These are phyloP conservation scores for Ophthalmolycus amberensis DNA, from an alignment of 2,113 vertebrate species.

Conservation along the genomic window DNA sequence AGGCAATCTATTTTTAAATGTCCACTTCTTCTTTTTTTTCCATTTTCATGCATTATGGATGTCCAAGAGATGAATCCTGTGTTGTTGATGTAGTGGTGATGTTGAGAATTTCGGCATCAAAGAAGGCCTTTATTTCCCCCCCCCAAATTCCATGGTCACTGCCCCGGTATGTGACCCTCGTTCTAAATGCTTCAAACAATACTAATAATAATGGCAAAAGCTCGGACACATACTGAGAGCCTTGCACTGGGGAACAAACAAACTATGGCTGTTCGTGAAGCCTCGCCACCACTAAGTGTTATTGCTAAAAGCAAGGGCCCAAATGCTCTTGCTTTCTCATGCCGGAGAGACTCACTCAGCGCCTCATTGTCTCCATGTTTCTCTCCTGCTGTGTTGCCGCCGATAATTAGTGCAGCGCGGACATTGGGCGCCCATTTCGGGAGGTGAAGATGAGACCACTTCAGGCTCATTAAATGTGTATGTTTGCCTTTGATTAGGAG, in stretches of 20 bases:
- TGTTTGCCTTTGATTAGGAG: slow-evolving; percentile 77
- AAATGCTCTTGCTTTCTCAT: slow-evolving; percentile 23
- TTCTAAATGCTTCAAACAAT: slow-evolving; percentile 67
- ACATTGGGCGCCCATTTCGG: slow-evolving; percentile 57
- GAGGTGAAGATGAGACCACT: slow-evolving; percentile 64
- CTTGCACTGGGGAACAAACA: slow-evolving; percentile 16
- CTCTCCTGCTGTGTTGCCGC: slow-evolving; percentile 25
- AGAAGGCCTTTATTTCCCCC: slow-evolving; percentile 66
- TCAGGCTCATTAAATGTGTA: slow-evolving; percentile 74
- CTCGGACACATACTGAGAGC: slow-evolving; percentile 37
- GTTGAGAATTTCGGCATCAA: slow-evolving; percentile 65
- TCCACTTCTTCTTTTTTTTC: slow-evolving; percentile 27
- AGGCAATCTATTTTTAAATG: slow-evolving; percentile 27
- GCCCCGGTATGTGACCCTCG: slow-evolving; percentile 76
- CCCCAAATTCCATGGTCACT: slow-evolving; percentile 67
- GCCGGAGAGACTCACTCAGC: slow-evolving; percentile 23
- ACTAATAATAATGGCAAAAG: slow-evolving; percentile 61
- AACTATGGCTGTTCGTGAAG: slow-evolving; percentile 11
- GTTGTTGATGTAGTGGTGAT: slow-evolving; percentile 51
- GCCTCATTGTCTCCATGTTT: slow-evolving; percentile 42
- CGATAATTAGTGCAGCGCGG: slow-evolving; percentile 60
- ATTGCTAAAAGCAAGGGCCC: slow-evolving; percentile 1
- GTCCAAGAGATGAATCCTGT: slow-evolving; percentile 41
- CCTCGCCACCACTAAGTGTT: background rate
- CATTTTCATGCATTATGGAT: slow-evolving; percentile 45